Conservation (phyloP, 2,113 vertebrate species). For the Redunca redunca region DNA sequence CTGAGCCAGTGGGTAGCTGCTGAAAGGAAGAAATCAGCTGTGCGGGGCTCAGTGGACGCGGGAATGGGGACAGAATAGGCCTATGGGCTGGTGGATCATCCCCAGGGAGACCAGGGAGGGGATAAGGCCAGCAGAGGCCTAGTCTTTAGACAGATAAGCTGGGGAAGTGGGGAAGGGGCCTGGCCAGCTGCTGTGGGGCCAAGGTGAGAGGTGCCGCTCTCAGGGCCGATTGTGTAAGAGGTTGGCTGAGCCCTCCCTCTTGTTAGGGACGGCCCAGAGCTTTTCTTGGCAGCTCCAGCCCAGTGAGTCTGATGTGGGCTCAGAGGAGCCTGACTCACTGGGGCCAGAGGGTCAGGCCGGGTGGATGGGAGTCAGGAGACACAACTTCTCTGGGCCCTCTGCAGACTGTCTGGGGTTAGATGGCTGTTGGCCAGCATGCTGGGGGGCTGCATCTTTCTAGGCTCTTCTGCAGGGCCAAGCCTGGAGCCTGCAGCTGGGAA, state of each 20-base stretch:
- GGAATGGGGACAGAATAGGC: not conserved
- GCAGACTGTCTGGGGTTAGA: not conserved
- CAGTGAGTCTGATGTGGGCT: not conserved
- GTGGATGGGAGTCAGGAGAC: not conserved
- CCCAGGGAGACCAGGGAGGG: not conserved
- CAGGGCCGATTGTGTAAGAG: not conserved
- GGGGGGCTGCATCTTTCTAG: not conserved
- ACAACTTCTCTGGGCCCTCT: not conserved
- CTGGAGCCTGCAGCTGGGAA: not conserved
- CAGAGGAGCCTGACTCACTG: constrained; percentile 30
- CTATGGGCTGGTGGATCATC: not conserved
- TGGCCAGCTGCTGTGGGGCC: not conserved
- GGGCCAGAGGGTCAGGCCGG: not conserved
- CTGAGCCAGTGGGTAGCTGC: not conserved
- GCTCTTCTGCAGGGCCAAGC: not conserved
- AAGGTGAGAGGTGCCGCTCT: not conserved
- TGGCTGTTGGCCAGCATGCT: not conserved
- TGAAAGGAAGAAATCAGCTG: not conserved
- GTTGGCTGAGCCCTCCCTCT: not conserved
- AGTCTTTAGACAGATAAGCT: not conserved
- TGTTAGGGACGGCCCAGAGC: not conserved
- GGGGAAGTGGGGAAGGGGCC: not conserved
- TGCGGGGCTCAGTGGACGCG: not conserved
- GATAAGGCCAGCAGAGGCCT: not conserved
- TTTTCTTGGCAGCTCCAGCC: constrained; percentile 37